Evolutionary conservation across 2,888 invertebrate species (phyloP).

Genomic region (Norana najaformis): DNA sequence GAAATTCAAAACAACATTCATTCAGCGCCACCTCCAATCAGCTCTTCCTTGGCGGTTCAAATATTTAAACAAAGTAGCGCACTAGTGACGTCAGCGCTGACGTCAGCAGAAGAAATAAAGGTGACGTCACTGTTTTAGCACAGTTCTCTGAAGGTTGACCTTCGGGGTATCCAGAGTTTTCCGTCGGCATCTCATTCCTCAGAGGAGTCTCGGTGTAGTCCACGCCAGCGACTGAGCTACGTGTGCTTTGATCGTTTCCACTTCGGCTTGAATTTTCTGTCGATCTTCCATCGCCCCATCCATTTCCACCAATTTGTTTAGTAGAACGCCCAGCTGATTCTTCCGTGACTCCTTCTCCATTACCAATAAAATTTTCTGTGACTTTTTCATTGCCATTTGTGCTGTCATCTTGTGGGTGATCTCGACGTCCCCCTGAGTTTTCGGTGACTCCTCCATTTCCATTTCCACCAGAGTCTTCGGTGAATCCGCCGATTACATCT

Average conservation of each 20-base stretch:
- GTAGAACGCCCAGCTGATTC: neutral
- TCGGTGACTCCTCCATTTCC: neutral
- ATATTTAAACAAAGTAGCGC: neutral
- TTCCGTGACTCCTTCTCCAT: no score
- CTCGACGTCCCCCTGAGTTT: no score
- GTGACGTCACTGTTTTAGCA: neutral
- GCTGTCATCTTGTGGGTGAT: no score
- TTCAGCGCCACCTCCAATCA: neutral
- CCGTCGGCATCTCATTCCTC: neutral
- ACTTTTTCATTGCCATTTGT: no score
- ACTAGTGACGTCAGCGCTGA: neutral
- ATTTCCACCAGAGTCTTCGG: neutral
- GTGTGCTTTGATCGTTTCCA: neutral
- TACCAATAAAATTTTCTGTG: no score
- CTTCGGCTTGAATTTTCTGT: neutral
- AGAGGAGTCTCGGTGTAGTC: neutral
- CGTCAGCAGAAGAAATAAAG: neutral
- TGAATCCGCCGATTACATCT: no score
- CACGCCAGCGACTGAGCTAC: neutral
- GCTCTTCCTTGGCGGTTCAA: neutral
- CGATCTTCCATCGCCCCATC: neutral
- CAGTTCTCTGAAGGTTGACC: no score
- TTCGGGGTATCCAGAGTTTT: no score
- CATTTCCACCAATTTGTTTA: neutral
- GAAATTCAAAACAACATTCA: neutral